Evolutionary conservation across 1,140 invertebrate genomes (phyloP).

Genomic region (Drosophila nannoptera): DNA sequence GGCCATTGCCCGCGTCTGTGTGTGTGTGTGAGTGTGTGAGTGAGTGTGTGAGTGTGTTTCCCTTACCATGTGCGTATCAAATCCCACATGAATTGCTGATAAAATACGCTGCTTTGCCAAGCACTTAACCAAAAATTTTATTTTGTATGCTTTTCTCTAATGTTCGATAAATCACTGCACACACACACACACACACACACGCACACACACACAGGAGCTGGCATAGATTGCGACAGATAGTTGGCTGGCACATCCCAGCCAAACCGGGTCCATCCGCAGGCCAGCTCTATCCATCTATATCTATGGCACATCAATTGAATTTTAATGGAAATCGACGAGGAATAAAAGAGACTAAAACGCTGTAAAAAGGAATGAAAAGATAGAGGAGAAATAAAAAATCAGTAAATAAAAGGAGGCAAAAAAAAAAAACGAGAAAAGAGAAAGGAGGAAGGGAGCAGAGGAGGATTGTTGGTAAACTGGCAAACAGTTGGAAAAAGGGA

Average conservation of each 20-base stretch:
- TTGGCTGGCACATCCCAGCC: slow-evolving; percentile 56
- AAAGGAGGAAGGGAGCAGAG: slow-evolving; percentile 11
- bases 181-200: slow-evolving; percentile 27
- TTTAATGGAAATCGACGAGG: slow-evolving; percentile 77
- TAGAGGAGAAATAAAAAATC: not conserved
- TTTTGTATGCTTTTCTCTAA: slow-evolving; percentile 74
- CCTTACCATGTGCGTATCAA: slow-evolving; percentile 19
- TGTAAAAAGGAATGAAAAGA: slow-evolving; percentile 56
- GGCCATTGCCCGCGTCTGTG: not conserved
- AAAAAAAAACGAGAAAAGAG: slow-evolving; percentile 12
- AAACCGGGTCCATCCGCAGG: slow-evolving; percentile 17
- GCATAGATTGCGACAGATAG: slow-evolving; percentile 48
- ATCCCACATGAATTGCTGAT: slow-evolving; percentile 71
- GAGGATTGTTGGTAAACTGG: slow-evolving; percentile 23
- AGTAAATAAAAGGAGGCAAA: not conserved
- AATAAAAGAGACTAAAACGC: slow-evolving; percentile 76
- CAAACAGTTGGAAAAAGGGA: slow-evolving; percentile 59
- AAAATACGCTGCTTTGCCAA: slow-evolving; percentile 67
- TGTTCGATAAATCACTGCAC: slow-evolving; percentile 68
- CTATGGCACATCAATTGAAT: slow-evolving; percentile 71
- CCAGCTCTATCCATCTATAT: slow-evolving; percentile 27
- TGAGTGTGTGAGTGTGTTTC: slow-evolving; percentile 9
- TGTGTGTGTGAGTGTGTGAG: slow-evolving; percentile 4
- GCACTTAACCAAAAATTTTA: slow-evolving; percentile 73
- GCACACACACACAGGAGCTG: slow-evolving; percentile 18